Conservation (phyloP, 2,113 vertebrate species). For the Poecilia latipinna region DNA sequence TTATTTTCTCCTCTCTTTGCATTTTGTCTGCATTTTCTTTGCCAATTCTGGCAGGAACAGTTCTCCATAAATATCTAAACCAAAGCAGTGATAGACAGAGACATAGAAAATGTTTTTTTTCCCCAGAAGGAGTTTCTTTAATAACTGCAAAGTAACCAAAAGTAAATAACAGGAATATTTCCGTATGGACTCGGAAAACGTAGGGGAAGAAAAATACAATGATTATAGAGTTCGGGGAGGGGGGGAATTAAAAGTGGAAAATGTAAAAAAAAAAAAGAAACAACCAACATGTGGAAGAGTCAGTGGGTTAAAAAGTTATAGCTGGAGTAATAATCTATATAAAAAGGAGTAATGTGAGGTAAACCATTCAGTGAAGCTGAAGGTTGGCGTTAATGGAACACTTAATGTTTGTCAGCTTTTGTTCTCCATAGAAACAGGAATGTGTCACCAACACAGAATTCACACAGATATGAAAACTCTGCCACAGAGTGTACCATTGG, state of each 20-base stretch:
- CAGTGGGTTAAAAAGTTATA: conserved; percentile 36
- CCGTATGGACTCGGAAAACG: conserved; percentile 53
- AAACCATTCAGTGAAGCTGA: conserved; percentile 40
- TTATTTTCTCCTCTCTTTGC: too few species aligned
- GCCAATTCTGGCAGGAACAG: too few species aligned
- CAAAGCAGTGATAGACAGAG: neutral
- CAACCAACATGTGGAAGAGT: conserved; percentile 1
- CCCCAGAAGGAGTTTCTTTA: conserved; percentile 70
- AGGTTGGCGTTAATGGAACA: conserved; percentile 47
- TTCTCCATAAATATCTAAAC: neutral
- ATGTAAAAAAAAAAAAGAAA: conserved; percentile 1
- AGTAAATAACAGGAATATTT: conserved; percentile 57
- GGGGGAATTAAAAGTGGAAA: conserved; percentile 37
- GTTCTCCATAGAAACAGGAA: conserved; percentile 70
- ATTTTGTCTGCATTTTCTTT: too few species aligned
- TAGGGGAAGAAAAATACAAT: conserved; percentile 56
- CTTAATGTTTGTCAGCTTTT: conserved; percentile 38
- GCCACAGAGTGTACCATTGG: conserved; percentile 66
- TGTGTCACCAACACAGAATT: conserved; percentile 58
- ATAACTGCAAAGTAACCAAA: conserved; percentile 75
- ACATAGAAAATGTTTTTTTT: neutral
- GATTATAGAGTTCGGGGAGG: neutral
- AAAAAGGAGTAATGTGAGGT: conserved; percentile 28
- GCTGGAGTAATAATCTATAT: conserved; percentile 53
- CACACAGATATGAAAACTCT: conserved; percentile 59